A percentile compares a stretch with the other conserved stretches of the same genome.
Conservation (phyloP, 2,888 invertebrate genomes). For the Allolobophora icterica region DNA sequence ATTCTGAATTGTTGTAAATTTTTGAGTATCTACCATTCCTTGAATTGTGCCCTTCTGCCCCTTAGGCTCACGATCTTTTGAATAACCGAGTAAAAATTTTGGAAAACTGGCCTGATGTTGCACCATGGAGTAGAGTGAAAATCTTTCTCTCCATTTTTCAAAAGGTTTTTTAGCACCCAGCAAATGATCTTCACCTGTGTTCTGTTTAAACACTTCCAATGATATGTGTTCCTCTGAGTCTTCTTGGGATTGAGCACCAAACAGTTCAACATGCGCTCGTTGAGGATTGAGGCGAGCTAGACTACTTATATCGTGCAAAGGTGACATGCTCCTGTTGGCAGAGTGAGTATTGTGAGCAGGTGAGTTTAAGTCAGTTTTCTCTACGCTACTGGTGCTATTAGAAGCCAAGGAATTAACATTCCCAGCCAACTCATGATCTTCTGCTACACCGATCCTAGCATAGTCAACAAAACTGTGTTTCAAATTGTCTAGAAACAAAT, state of each 20-base stretch:
- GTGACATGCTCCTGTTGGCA: background rate
- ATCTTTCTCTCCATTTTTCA: background rate
- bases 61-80: no score
- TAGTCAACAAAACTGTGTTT: slow-evolving; percentile 17
- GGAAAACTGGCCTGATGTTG: no score
- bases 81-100: no score
- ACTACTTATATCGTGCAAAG: background rate
- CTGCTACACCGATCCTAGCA: background rate
- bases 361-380: background rate
- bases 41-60: no score
- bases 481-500: background rate
- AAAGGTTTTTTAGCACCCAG: background rate
- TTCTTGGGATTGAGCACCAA: background rate
- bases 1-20: no score
- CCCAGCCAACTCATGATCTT: background rate
- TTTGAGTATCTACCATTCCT: no score
- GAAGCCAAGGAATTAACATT: background rate
- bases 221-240: background rate
- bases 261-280: background rate
- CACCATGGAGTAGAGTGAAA: background rate
- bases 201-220: background rate
- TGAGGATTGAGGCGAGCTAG: background rate
- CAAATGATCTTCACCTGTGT: background rate
- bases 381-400: background rate
- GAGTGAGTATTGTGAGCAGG: background rate